Evolutionary conservation across 2,113 vertebrate genomes (phyloP).

Genomic region (Microcebus ravelobensis): DNA sequence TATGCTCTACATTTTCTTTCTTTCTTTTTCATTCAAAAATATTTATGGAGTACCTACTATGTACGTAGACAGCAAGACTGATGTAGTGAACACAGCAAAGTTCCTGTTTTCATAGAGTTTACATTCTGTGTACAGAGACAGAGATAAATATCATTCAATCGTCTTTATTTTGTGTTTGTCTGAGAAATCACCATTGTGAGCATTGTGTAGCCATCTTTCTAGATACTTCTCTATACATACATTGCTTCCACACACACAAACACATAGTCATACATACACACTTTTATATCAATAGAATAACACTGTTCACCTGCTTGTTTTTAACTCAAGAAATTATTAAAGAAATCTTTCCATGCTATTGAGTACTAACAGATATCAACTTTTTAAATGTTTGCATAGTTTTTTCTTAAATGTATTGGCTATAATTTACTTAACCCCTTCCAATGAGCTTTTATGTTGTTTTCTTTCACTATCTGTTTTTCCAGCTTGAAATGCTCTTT

Average conservation of each 20-base stretch:
- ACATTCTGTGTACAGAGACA: background rate
- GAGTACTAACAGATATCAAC: background rate
- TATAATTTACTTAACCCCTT: conserved; percentile 3
- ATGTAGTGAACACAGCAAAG: background rate
- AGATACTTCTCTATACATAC: background rate
- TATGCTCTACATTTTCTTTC: background rate
- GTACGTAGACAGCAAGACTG: background rate
- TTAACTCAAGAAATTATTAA: conserved; percentile 1
- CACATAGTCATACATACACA: background rate
- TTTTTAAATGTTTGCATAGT: background rate
- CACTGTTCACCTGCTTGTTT: background rate
- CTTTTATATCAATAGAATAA: background rate
- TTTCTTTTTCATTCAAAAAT: background rate
- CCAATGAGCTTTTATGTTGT: background rate
- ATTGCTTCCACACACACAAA: background rate
- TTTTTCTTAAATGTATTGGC: background rate
- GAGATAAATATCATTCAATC: background rate
- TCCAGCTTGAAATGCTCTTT: background rate
- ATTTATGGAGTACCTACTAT: background rate
- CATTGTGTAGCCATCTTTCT: background rate
- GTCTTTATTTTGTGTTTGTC: background rate
- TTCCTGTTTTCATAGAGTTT: background rate
- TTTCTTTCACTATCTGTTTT: background rate
- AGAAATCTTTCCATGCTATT: background rate
- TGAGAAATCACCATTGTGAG: background rate